phyloP scores from a whole-genome alignment of 2,113 vertebrate genomes.

The Perca fluviatilis region DNA sequence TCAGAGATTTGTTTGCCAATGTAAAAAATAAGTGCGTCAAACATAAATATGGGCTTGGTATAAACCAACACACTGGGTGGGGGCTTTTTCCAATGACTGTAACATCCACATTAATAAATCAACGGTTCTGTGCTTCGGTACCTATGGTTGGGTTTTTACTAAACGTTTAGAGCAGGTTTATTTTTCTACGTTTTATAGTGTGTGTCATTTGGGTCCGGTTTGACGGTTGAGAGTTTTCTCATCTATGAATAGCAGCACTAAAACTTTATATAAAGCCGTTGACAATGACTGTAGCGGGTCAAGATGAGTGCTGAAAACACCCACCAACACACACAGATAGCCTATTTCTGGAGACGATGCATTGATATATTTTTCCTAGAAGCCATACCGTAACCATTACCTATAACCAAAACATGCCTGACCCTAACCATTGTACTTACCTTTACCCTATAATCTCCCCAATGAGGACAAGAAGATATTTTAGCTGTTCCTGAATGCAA shows the following conservation, averaged over 20 bases:
- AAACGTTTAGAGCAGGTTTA: constrained; percentile 51
- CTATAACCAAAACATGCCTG: constrained; percentile 38
- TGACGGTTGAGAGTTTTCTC: constrained; percentile 27
- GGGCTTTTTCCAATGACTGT: constrained; percentile 54
- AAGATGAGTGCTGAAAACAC: constrained; percentile 16
- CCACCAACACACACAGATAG: constrained; percentile 20
- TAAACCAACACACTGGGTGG: constrained; percentile 51
- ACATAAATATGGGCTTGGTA: constrained; percentile 64
- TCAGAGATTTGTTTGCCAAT: constrained; percentile 46
- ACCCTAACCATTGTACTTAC: constrained; percentile 16
- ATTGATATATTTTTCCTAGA: constrained; percentile 20
- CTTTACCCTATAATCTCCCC: constrained; percentile 50
- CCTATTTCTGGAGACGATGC: constrained; percentile 19
- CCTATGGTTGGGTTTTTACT: constrained; percentile 45
- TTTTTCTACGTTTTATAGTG: constrained; percentile 64
- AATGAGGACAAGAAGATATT: constrained; percentile 30
- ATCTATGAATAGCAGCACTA: constrained; percentile 56
- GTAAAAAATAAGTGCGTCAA: constrained; percentile 67
- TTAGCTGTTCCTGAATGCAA: constrained; percentile 7
- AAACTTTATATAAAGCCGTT: constrained; percentile 45
- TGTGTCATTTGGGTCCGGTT: constrained; percentile 54
- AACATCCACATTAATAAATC: constrained; percentile 70
- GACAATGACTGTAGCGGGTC: constrained; percentile 39
- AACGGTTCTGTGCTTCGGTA: constrained; percentile 37
- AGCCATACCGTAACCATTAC: constrained; percentile 29